phyloP scores from a whole-genome alignment of 2,113 vertebrate species.

The Emberiza fucata region DNA sequence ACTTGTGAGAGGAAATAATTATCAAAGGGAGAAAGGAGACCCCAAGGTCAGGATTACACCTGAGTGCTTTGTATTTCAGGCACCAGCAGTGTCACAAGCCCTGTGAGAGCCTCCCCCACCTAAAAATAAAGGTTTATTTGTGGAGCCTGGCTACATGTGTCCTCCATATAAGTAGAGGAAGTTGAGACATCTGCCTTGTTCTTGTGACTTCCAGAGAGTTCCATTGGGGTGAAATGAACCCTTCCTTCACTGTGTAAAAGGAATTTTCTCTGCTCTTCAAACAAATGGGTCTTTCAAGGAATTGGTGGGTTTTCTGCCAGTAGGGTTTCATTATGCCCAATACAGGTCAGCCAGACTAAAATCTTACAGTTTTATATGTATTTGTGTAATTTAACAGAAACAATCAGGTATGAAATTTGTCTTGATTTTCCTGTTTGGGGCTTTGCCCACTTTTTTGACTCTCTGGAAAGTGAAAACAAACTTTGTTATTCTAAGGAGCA shows the following conservation, averaged over 20 bases:
- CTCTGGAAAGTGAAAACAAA: background rate
- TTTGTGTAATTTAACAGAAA: background rate
- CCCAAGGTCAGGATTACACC: background rate
- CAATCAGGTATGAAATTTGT: background rate
- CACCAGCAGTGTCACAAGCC: background rate
- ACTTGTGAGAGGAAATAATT: background rate
- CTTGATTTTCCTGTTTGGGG: background rate
- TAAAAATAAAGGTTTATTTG: background rate
- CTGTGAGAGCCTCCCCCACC: background rate
- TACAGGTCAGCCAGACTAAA: background rate
- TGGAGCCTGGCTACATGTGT: fast-evolving
- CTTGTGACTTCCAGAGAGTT: background rate
- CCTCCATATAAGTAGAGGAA: background rate
- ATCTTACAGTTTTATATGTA: background rate
- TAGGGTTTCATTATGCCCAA: background rate
- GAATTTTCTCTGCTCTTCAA: background rate
- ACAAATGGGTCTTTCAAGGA: background rate
- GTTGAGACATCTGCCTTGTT: background rate
- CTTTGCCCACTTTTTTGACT: background rate
- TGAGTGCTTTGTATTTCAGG: background rate
- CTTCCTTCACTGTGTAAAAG: background rate
- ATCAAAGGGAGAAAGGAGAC: background rate
- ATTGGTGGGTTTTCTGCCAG: background rate
- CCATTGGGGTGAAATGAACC: background rate
- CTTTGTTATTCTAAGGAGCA: background rate